Base-by-base conservation (phyloP, 92 coral and sea anemone species). In the Anthopleura xanthogrammica region DNA sequence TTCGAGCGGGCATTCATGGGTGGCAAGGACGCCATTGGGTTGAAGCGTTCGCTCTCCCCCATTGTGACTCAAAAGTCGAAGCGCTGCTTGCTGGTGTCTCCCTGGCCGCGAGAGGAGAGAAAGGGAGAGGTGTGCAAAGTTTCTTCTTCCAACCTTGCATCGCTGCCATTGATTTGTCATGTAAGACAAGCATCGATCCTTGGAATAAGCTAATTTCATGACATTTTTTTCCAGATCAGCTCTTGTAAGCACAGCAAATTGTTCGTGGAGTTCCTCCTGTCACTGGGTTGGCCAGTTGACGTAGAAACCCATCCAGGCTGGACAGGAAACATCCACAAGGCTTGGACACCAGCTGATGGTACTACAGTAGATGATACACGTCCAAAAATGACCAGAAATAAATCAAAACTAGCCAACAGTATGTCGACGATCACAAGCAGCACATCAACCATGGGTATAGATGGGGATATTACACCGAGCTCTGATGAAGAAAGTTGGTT, bases 251-350 rank as follows among this genome's bases (percentile, higher is more conserved):
- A 92, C 77, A 86, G 87, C 43, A 85, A 92, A 50, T 83, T 94
- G 10, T 96, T 96, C 85, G 77, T 86, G 62, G 98, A 96, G 87
- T 96, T 96, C 73, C 84, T 96, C 5, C 93, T 92, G 46, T 95
- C 99, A 17, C 89, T 96, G n/a, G 99, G 99, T 24, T 96, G 99
- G 99, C 95, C 97, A 1, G 99, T 96, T 12, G 98, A 94, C 50
- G 64, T 90, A 19, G 92, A 88, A 73, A 82, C 92, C n/a, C 99
- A 96, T 75, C 92, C 99, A 12, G 99, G 99, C 16, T 96, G 99
- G 99, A 82, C 94, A 41, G 99, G 99, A 46, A 92, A 96, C 87
- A 90, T 95, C 14, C 84, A 86, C 60, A 87, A 90, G 82, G 86
- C 92, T 76, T 96, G 99, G 99, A 85, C 79, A 24, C 80, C 81